Percentiles rank a stretch among this genome's conserved stretches.
phyloP scores from a whole-genome alignment of 1,140 invertebrate genomes.

The Ruditapes philippinarum region DNA sequence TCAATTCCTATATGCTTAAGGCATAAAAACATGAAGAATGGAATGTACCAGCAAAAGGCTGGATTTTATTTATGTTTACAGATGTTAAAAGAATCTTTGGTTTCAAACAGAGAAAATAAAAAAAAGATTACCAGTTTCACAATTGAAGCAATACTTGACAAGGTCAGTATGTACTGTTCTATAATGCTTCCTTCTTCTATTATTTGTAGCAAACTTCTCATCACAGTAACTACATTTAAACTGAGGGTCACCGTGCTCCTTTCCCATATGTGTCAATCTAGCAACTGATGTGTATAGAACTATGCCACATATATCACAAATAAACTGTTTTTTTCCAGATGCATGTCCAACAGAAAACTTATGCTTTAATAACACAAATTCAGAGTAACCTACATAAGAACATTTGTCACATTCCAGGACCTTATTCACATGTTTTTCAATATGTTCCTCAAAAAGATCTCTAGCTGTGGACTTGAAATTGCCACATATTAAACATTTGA shows the following conservation, averaged over 20 bases:
- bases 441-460: constrained; percentile 44
- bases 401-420: constrained; percentile 22
- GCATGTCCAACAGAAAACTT: background rate
- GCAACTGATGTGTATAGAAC: background rate
- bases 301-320: constrained; percentile 57
- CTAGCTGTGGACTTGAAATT: constrained; percentile 29
- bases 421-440: constrained; percentile 54
- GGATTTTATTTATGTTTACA: no score
- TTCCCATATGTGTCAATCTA: constrained; percentile 39
- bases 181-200: background rate
- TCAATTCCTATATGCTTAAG: no score
- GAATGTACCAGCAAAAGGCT: no score
- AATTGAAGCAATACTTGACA: constrained; percentile 14
- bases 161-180: constrained; percentile 9
- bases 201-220: constrained; percentile 19
- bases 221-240: constrained; percentile 49
- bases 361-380: constrained; percentile 24
- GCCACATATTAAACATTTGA: constrained; percentile 41
- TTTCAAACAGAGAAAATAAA: no score
- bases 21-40: no score
- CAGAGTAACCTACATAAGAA: constrained; percentile 22
- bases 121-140: constrained; percentile 32
- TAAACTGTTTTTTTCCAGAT: background rate
- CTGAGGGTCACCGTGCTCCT: constrained; percentile 10
- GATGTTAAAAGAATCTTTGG: no score